A percentile compares a stretch with the other conserved stretches of the same genome.
These are phyloP conservation scores for Elanoides forficatus DNA, from an alignment of 2,113 vertebrate genomes.

Conservation along the genomic window DNA sequence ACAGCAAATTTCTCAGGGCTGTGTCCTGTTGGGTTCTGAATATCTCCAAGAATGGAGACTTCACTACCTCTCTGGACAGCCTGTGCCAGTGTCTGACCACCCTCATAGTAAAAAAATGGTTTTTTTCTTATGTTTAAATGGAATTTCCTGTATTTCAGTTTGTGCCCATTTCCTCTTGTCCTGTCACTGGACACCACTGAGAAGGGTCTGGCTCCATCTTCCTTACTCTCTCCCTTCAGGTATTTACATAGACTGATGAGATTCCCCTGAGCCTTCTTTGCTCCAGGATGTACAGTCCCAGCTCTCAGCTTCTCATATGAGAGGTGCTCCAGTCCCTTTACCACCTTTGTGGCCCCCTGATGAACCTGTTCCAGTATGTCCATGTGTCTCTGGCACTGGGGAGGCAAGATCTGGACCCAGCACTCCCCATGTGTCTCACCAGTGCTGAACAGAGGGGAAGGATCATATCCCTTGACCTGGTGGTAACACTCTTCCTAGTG, in stretches of 20 bases:
- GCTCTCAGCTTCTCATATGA: not conserved
- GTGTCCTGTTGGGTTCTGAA: accelerated
- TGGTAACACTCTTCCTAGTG: not conserved
- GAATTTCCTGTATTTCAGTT: not conserved
- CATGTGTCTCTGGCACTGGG: not conserved
- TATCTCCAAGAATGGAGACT: not conserved
- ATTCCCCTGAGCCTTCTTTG: not conserved
- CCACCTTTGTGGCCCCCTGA: not conserved
- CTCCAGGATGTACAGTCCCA: not conserved
- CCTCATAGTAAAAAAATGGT: accelerated
- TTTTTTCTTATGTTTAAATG: not conserved
- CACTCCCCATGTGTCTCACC: not conserved
- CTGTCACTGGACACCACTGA: not conserved
- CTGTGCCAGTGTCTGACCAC: not conserved
- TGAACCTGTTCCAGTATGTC: not conserved
- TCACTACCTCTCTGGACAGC: not conserved
- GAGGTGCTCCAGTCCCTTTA: not conserved
- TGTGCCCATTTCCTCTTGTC: not conserved
- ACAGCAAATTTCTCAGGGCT: not conserved
- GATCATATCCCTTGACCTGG: not conserved
- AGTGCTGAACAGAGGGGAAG: not conserved
- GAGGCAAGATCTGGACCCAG: not conserved
- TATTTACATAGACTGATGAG: not conserved
- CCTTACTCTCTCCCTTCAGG: not conserved
- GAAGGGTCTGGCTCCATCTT: not conserved